Percentiles rank a stretch among this genome's conserved stretches.
These are phyloP conservation scores for Luehdorfia chinensis DNA, from an alignment of 1,140 invertebrate genomes.

Conservation along the genomic window DNA sequence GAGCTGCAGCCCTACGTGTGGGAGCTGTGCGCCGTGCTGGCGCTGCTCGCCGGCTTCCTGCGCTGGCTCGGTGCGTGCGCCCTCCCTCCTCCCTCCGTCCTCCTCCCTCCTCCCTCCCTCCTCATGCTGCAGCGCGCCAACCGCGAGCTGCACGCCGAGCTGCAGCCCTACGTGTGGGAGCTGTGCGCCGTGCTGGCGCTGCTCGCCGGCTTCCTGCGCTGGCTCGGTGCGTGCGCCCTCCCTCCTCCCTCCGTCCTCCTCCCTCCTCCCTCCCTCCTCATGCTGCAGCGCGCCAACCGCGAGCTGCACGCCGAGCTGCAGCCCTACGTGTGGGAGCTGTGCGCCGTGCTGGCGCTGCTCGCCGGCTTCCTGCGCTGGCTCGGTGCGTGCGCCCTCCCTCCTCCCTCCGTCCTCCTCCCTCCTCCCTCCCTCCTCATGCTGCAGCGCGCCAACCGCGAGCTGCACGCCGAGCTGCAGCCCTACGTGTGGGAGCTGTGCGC, in stretches of 20 bases:
- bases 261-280: too few species aligned
- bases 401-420: too few species aligned
- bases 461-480: conserved; percentile 93
- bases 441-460: conserved; percentile 89
- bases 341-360: conserved; percentile 91
- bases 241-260: too few species aligned
- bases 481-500: conserved; percentile 97
- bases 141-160: conserved; percentile 91
- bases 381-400: too few species aligned
- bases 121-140: too few species aligned
- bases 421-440: too few species aligned
- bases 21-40: conserved; percentile 94
- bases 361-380: conserved; percentile 97
- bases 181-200: conserved; percentile 92
- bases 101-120: too few species aligned
- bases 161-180: conserved; percentile 97
- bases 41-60: conserved; percentile 93
- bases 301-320: conserved; percentile 94
- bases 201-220: conserved; percentile 94
- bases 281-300: conserved; percentile 90
- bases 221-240: conserved; percentile 93
- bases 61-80: conserved; percentile 94
- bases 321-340: conserved; percentile 96
- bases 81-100: too few species aligned
- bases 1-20: conserved; percentile 96